Evolutionary conservation across 2,113 vertebrate genomes (phyloP).

Genomic region (Otus sunia): DNA sequence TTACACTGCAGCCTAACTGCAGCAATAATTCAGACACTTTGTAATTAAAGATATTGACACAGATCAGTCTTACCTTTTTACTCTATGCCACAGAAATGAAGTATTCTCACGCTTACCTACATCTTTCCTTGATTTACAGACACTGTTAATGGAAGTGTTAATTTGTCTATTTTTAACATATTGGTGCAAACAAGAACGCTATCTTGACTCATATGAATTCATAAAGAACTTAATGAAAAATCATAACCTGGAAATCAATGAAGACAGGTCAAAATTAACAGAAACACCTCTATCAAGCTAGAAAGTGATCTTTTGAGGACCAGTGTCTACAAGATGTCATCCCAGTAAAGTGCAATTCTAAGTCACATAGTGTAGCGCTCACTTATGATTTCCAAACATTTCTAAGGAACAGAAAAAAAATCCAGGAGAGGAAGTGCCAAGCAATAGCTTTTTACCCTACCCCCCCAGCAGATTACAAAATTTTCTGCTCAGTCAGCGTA

Average conservation of each 20-base stretch:
- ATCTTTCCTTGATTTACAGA: constrained; percentile 54
- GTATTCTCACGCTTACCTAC: constrained; percentile 38
- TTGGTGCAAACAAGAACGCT: constrained; percentile 7
- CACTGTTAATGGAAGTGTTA: constrained; percentile 11
- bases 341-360: not conserved
- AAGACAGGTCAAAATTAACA: not conserved
- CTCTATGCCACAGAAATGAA: constrained; percentile 22
- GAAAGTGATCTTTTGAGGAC: not conserved
- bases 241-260: not conserved
- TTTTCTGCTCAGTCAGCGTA: not conserved
- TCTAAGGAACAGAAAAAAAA: not conserved
- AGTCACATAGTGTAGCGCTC: not conserved
- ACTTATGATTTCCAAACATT: not conserved
- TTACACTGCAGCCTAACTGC: constrained; percentile 60
- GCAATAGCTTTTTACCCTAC: not conserved
- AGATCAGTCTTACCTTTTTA: constrained; percentile 50
- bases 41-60: constrained; percentile 75
- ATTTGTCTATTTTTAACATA: constrained; percentile 37
- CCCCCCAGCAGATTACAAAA: not conserved
- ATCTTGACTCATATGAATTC: not conserved
- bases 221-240: constrained; percentile 7
- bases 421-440: not conserved
- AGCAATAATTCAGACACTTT: constrained; percentile 71
- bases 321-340: not conserved
- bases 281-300: not conserved